phyloP scores from a whole-genome alignment of 2,888 invertebrate genomes.

The Chouioia cunea region DNA sequence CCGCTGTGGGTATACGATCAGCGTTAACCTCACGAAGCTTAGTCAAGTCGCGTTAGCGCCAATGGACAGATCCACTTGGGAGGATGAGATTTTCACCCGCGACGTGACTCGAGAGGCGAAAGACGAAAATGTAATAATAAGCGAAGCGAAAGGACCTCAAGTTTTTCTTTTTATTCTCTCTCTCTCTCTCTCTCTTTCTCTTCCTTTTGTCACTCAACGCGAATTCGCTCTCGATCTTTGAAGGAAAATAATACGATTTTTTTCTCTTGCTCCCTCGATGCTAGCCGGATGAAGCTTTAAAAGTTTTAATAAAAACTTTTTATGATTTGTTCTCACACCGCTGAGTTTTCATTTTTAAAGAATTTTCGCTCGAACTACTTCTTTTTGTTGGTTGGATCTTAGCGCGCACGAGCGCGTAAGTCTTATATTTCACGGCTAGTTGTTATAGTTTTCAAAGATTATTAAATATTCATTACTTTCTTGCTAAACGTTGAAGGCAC shows the following conservation, averaged over 20 bases:
- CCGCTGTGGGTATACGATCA: no score
- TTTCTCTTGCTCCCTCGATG: slow-evolving; percentile 4
- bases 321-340: not conserved
- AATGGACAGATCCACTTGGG: no score
- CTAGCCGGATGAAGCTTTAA: slow-evolving; percentile 1
- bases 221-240: not conserved
- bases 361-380: slow-evolving; percentile 1
- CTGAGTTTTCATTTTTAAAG: slow-evolving; percentile 1
- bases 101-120: not conserved
- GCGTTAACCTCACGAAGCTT: no score
- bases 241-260: slow-evolving; percentile 29
- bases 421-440: no score
- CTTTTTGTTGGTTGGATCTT: no score
- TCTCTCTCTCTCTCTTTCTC: slow-evolving; percentile 4
- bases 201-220: not conserved
- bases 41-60: no score
- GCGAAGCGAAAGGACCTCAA: slow-evolving; percentile 1
- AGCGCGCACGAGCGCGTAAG: no score
- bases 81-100: no score
- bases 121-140: slow-evolving; percentile 29
- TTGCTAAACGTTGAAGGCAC: no score
- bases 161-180: slow-evolving; percentile 11
- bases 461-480: no score
- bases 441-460: no score
- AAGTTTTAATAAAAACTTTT: slow-evolving; percentile 32